Evolutionary conservation across 2,888 invertebrate genomes (phyloP).

Genomic region (Athetis lepigone): DNA sequence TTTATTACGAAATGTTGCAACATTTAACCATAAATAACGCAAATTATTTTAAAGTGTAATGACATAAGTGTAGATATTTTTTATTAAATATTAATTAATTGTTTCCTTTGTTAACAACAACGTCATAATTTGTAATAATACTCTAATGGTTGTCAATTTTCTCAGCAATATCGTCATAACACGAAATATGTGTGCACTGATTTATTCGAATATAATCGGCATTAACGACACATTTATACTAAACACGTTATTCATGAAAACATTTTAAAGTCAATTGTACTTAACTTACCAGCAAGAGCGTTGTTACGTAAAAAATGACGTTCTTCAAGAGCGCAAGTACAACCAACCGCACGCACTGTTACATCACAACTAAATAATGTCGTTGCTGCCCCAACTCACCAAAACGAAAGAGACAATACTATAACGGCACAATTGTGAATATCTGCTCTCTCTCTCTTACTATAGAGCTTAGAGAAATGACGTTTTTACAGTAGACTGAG

Average conservation of each 20-base stretch:
- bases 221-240: constrained; percentile 2
- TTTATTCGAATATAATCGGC: neutral
- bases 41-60: neutral
- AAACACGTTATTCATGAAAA: neutral
- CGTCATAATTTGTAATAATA: neutral
- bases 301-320: no score
- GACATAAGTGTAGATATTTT: no score
- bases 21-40: no score
- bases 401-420: constrained; percentile 3
- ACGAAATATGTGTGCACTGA: neutral
- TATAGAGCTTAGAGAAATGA: no score
- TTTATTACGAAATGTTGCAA: no score
- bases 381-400: neutral
- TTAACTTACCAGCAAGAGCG: no score
- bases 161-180: constrained; percentile 4
- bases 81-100: no score
- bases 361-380: constrained; percentile 4
- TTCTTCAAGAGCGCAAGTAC: no score
- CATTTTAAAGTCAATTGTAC: neutral
- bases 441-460: neutral
- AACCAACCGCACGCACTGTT: constrained; percentile 1
- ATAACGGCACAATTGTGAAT: constrained; percentile 1
- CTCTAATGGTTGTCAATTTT: neutral
- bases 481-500: no score
- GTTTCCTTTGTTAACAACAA: neutral